These are phyloP conservation scores for Dromococcyx pavoninus DNA, from an alignment of 2,797 vertebrate species.

Conservation along the genomic window DNA sequence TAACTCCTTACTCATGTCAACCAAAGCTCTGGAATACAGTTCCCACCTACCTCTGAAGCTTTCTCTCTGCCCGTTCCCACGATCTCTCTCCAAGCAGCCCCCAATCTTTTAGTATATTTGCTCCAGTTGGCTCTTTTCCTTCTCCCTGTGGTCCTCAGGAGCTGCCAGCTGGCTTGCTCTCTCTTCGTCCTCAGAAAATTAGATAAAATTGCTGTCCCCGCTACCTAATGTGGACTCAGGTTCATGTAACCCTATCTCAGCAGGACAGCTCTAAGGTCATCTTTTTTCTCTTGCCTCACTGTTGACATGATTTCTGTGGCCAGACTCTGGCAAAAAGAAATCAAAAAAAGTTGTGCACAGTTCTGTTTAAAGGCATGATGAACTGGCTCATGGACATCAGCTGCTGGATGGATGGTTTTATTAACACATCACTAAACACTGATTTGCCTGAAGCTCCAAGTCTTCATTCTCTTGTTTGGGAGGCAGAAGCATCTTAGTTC, in stretches of 20 bases:
- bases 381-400: not conserved
- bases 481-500: not conserved
- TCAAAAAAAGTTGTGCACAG: not conserved
- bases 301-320: not conserved
- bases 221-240: slow-evolving; percentile 23
- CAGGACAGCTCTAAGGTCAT: not conserved
- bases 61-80: slow-evolving; percentile 53
- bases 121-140: slow-evolving; percentile 54
- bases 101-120: slow-evolving; percentile 32
- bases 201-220: slow-evolving; percentile 43
- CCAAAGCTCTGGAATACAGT: not conserved
- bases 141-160: slow-evolving; percentile 31
- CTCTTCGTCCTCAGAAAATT: slow-evolving; percentile 22
- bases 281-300: not conserved
- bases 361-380: slow-evolving; percentile 3
- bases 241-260: slow-evolving; percentile 24
- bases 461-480: not conserved
- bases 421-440: not conserved
- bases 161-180: slow-evolving; percentile 58
- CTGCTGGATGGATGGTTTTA: not conserved
- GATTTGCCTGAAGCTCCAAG: not conserved
- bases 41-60: slow-evolving; percentile 26
- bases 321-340: not conserved
- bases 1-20: not conserved
- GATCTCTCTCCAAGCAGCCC: slow-evolving; percentile 47